Evolutionary conservation across 2,113 vertebrate species (phyloP).

Genomic region (Hydrochoerus hydrochaeris): DNA sequence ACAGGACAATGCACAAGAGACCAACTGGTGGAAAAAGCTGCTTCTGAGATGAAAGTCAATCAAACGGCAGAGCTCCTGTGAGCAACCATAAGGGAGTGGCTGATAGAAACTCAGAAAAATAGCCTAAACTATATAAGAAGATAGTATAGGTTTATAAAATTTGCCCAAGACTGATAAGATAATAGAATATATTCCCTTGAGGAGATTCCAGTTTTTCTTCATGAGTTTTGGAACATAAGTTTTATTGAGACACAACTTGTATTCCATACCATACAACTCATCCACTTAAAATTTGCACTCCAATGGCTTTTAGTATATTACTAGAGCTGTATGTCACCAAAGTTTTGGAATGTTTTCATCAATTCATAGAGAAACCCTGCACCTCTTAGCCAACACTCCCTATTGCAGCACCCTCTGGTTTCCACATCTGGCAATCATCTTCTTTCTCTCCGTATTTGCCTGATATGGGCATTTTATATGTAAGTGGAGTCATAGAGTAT

Average conservation of each 20-base stretch:
- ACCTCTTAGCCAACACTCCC: not conserved
- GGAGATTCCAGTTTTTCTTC: not conserved
- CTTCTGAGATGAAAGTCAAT: not conserved
- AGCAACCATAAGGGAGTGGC: not conserved
- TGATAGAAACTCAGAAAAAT: not conserved
- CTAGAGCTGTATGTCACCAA: not conserved
- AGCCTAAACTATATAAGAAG: not conserved
- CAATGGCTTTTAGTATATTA: not conserved
- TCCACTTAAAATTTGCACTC: not conserved
- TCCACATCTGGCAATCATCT: not conserved
- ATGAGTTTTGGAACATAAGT: not conserved
- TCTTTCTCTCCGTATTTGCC: not conserved
- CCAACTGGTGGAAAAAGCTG: not conserved
- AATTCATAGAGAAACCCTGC: not conserved
- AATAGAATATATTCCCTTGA: slow-evolving; percentile 18
- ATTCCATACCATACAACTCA: not conserved
- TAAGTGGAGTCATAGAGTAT: not conserved
- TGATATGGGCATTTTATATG: not conserved
- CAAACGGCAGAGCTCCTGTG: not conserved
- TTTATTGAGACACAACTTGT: not conserved
- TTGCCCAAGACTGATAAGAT: not conserved
- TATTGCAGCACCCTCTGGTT: not conserved
- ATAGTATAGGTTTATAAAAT: not conserved
- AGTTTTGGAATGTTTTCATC: not conserved
- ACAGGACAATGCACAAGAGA: not conserved